Evolutionary conservation across 2,888 invertebrate genomes (phyloP).

Genomic region (Ormia ochracea): DNA sequence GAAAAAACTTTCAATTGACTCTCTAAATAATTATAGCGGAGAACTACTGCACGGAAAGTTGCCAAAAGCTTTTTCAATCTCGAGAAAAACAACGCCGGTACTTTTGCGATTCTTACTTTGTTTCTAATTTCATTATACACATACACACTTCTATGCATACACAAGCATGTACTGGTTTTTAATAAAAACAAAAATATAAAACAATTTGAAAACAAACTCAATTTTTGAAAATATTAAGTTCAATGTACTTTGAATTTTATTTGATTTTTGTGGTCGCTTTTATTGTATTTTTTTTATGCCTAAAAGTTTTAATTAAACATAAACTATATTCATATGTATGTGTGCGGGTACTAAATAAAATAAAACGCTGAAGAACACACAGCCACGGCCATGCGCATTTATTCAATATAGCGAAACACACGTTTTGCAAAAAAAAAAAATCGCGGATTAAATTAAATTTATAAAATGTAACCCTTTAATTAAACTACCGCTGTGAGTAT

Average conservation of each 20-base stretch:
- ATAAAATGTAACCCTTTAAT: slow-evolving; percentile 73
- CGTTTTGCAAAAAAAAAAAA: neutral
- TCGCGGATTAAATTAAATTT: slow-evolving; percentile 69
- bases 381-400: too few species aligned
- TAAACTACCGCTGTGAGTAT: slow-evolving; percentile 71
- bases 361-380: neutral
- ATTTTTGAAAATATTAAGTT: slow-evolving; percentile 65
- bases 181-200: neutral
- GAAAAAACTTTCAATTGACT: too few species aligned
- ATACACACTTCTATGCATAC: too few species aligned
- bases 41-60: too few species aligned
- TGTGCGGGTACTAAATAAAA: neutral
- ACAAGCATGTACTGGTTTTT: slow-evolving; percentile 68
- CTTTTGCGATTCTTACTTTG: too few species aligned
- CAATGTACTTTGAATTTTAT: slow-evolving; percentile 67
- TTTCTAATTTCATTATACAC: too few species aligned
- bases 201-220: slow-evolving; percentile 1
- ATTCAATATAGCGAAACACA: too few species aligned
- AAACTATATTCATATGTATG: too few species aligned
- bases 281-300: too few species aligned
- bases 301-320: neutral
- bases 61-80: too few species aligned
- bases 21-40: too few species aligned
- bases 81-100: too few species aligned
- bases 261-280: slow-evolving; percentile 3